Evolutionary conservation across 2,888 invertebrate species (phyloP).

Genomic region (Bugula neritina): DNA sequence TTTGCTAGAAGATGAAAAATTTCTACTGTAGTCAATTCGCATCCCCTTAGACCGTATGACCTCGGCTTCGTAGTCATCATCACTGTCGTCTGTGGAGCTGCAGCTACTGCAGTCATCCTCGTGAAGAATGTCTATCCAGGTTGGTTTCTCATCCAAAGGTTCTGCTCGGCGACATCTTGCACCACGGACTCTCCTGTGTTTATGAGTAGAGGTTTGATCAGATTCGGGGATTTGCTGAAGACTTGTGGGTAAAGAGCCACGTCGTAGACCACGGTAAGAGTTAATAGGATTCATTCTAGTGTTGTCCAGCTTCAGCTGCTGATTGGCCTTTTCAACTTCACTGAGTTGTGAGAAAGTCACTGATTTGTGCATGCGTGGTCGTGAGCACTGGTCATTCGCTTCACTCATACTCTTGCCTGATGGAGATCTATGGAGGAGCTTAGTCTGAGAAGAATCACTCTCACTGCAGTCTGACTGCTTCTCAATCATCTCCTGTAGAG

Average conservation of each 20-base stretch:
- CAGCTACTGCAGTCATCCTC: slow-evolving; percentile 1
- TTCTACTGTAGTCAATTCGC: neutral
- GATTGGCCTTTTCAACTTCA: slow-evolving; percentile 14
- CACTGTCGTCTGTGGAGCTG: slow-evolving; percentile 19
- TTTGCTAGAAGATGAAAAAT: neutral
- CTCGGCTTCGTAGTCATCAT: slow-evolving; percentile 17
- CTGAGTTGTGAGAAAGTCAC: slow-evolving; percentile 16
- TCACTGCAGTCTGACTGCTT: neutral
- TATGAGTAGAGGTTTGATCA: neutral
- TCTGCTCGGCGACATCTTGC: neutral
- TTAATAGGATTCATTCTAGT: slow-evolving; percentile 18
- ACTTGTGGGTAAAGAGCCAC: slow-evolving; percentile 11
- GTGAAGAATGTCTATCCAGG: neutral
- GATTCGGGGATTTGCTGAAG: neutral
- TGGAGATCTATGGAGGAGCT: neutral
- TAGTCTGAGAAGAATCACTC: neutral
- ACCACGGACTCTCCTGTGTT: neutral
- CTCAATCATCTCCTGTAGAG: slow-evolving; percentile 14
- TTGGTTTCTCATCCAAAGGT: neutral
- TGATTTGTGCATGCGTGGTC: neutral
- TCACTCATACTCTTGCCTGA: neutral
- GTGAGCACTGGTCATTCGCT: neutral
- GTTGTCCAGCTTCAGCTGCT: neutral
- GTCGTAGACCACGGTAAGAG: neutral
- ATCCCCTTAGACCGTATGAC: slow-evolving; percentile 2